Base-by-base conservation (phyloP, 1,140 invertebrate species). In the Akabosia matsudoensis region DNA sequence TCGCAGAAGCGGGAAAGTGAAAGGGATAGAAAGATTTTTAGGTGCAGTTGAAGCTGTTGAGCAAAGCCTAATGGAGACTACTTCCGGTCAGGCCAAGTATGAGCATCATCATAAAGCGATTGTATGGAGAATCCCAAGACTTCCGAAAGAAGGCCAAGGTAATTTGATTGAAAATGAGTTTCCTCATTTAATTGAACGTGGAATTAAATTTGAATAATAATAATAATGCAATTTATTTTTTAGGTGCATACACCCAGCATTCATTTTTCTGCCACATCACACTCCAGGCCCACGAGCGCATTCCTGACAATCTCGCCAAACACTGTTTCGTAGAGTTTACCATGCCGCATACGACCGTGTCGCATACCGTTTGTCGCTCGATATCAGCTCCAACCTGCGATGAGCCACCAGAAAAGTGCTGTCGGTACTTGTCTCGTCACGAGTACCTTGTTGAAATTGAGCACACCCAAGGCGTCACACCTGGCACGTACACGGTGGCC, bases 111-210 rank as follows among this genome's bases (percentile, higher is more conserved):
- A 98, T 86, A 89, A 93, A 70, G 90, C 97, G 73, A 96, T 99
- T 76, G 97, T 99, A 1, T 99, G 98, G 98, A 90, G 98, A 81
- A 98, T 99, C 89, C 91, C 95, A 14, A 88, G 95, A 76, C 88
- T 99, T 79, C 97, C 97, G 45, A 98, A 98, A 85, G 95, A 97
- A 86, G 96, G 96, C 70, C 95, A 98, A 90, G 96, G 96, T 96
- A 86, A n/a, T n/a, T n/a, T 2, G 28, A 24, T 26, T n/a, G 22
- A 0, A 28, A n/a, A 1, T 33, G 18, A 24, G 22, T 71, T 71
- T n/a, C n/a, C n/a, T n/a, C n/a, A n/a, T n/a, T n/a, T n/a, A n/a
- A n/a, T n/a, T n/a, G n/a, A n/a, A n/a, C n/a, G n/a, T 13, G 3
- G 33, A 67, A 73, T 75, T 31, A 33, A 28, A 74, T 67, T 28